Percentiles rank a stretch among this genome's conserved stretches.
Evolutionary conservation across 2,113 vertebrate species (phyloP).

Genomic region (Pollachius pollachius): DNA sequence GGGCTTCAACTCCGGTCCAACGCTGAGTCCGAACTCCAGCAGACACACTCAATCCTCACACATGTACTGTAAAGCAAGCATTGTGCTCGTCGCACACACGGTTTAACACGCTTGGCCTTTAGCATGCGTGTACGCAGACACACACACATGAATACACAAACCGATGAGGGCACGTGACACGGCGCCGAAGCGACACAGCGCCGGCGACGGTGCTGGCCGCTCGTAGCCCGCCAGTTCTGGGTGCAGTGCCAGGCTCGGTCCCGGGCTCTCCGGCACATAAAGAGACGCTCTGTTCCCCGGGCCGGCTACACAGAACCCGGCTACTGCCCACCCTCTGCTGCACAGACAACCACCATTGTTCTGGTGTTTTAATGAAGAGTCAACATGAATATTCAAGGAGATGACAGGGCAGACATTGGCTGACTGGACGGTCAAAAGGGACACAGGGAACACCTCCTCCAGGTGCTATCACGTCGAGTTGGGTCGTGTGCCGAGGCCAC

Average conservation of each 20-base stretch:
- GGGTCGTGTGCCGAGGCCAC: conserved; percentile 17
- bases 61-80: conserved; percentile 6
- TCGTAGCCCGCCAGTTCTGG: conserved; percentile 49
- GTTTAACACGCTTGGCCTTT: background rate
- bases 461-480: conserved; percentile 30
- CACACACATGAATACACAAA: background rate
- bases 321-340: conserved; percentile 66
- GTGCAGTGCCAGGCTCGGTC: conserved; percentile 81
- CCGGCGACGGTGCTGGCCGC: conserved; percentile 19
- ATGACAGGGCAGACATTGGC: conserved; percentile 40
- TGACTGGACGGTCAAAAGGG: conserved; percentile 9
- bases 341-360: conserved; percentile 72
- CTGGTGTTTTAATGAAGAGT: conserved; percentile 70
- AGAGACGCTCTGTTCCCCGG: conserved; percentile 68
- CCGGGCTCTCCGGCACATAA: conserved; percentile 67
- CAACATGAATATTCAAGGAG: conserved; percentile 40
- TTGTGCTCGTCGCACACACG: conserved; percentile 6
- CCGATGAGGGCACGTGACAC: no score
- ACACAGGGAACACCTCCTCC: background rate
- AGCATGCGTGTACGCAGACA: background rate
- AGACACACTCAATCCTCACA: conserved; percentile 25
- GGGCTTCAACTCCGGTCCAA: conserved; percentile 27
- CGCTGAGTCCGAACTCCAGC: background rate
- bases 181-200: no score
- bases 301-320: conserved; percentile 61